Evolutionary conservation across 1,140 invertebrate species (phyloP).

Genomic region (Adoxophyes honmai): DNA sequence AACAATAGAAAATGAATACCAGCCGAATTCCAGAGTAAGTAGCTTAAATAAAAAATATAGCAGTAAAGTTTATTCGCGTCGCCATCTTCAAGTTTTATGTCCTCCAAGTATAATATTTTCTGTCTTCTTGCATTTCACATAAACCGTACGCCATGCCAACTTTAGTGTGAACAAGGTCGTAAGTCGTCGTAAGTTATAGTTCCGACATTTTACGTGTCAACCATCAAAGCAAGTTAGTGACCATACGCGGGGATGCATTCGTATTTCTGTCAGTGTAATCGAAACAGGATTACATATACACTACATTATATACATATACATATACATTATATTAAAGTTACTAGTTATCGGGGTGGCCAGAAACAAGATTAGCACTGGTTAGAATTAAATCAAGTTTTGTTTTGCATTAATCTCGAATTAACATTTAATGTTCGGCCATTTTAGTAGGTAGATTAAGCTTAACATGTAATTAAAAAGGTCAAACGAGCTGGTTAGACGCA

Average conservation of each 20-base stretch:
- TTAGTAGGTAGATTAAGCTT: no score
- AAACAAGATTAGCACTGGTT: no score
- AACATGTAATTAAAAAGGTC: no score
- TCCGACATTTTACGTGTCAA: conserved; percentile 5
- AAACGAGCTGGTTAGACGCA: no score
- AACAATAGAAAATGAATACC: no score
- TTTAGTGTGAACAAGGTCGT: not conserved
- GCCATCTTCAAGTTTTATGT: conserved; percentile 9
- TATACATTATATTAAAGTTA: no score
- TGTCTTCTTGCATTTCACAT: conserved; percentile 8
- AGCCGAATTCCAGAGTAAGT: no score
- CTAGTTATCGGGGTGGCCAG: no score
- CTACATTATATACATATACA: no score
- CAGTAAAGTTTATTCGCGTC: conserved; percentile 2
- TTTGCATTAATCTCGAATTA: no score
- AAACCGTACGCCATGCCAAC: not conserved
- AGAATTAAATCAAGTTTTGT: no score
- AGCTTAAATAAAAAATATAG: conserved; percentile 1
- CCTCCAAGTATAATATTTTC: not conserved
- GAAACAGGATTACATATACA: not conserved
- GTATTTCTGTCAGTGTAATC: not conserved
- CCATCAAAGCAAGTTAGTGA: conserved; percentile 7
- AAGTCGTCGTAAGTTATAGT: conserved; percentile 4
- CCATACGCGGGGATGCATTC: not conserved
- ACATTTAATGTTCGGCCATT: no score